Base-by-base conservation (phyloP, 2,888 invertebrate genomes). In the Lomographa bimaculata region DNA sequence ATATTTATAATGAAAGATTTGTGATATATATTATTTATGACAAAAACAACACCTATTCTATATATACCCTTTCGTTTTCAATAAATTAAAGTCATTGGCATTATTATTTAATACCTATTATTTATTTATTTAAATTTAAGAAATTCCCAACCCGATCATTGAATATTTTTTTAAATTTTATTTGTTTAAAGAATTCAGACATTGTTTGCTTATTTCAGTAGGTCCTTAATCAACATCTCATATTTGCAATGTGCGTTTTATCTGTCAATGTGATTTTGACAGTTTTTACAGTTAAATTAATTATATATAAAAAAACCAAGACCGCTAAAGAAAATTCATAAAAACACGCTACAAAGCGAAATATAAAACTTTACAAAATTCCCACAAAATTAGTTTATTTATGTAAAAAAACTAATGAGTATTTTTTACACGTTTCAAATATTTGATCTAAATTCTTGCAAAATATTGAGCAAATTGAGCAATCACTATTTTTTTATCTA, bases 401-500 rank as follows among this genome's bases (percentile, higher is more conserved):
- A 65, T 60, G 63, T 72, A 70, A 66, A 71, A 76, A 74, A 72
- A 60, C 67, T 70, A 72, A 66, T 57, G 50, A 47, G 44, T 49
- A 51, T 49, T 41, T 36, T 51, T 45, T 41, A 41, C 32, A 42
- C 47, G 57, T 61, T 56, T 43, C 34, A 55, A 49, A 54, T 40
- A 54, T 57, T 56, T 54, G 40, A 52, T 45, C 55, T 60, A 57
- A 35, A 18, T 48, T 57, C 57, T 61, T 54, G 85, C 85, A 85
- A 84, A 81, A 73, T 49, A 84, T 83, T 80, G 79, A 81, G 78
- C 81, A 79, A 79, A 68, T 84, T 82, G 79, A 83, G 82, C 81
- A 79, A 76, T 46, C 25, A 46, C 51, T 47, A 51, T 46, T 46
- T n/a, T n/a, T 42, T 37, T 42, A 21, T 32, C 71, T 69, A 79